These are phyloP conservation scores for Diprion similis DNA, from an alignment of 1,140 invertebrate genomes.

Conservation along the genomic window DNA sequence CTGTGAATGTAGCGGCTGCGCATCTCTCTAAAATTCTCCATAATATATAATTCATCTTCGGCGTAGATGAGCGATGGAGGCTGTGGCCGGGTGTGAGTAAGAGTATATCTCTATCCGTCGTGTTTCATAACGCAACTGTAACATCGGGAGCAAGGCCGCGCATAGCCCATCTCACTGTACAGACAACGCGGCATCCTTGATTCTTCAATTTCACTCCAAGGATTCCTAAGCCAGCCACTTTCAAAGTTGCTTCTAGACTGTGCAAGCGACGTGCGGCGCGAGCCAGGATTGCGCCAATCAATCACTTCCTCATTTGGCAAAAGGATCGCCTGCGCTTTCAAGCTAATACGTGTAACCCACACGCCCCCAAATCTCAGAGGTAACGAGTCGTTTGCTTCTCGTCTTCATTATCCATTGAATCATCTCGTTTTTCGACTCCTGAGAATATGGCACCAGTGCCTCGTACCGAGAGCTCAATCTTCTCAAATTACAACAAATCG, in stretches of 20 bases:
- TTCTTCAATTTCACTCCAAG: conserved; percentile 7
- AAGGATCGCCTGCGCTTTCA: background rate
- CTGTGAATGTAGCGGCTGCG: too few species aligned
- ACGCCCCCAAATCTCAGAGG: background rate
- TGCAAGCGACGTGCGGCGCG: background rate
- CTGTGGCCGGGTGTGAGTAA: too few species aligned
- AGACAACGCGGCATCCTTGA: background rate
- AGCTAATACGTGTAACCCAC: background rate
- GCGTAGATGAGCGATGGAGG: too few species aligned
- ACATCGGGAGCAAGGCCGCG: background rate
- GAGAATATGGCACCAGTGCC: too few species aligned
- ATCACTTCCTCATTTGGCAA: conserved; percentile 7
- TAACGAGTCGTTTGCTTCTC: too few species aligned
- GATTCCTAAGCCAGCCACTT: background rate
- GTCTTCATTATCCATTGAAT: too few species aligned
- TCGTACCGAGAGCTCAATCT: too few species aligned
- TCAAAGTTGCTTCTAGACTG: background rate
- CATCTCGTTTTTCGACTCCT: too few species aligned
- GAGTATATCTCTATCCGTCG: too few species aligned
- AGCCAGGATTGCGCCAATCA: background rate
- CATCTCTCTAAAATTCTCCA: too few species aligned
- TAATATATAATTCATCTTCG: too few species aligned
- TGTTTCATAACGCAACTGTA: conserved; percentile 2
- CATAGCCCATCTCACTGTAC: background rate
- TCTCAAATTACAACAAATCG: too few species aligned